Base-by-base conservation (phyloP, 1,140 invertebrate genomes). In the Wasmannia auropunctata region DNA sequence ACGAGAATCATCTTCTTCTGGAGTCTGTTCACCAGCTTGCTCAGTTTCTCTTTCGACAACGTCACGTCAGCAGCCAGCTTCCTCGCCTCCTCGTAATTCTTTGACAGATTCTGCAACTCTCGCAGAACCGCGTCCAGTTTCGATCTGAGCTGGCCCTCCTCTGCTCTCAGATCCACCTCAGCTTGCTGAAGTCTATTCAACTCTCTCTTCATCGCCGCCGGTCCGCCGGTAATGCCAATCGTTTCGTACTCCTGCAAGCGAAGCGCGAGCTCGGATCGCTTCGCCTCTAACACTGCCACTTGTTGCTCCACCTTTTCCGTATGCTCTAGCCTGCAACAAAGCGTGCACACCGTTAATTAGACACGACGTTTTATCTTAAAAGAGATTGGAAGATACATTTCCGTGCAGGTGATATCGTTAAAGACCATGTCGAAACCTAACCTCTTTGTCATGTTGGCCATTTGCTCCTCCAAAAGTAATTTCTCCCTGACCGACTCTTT, bases 1-100 rank as follows among this genome's bases (percentile, higher is more conserved):
- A 98, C 96, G 14, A 97, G 95, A 6, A 96, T 88, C 81, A 96
- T 92, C 91, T 96, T 96, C 49, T 95, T 95, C 63, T 96, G 95
- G 5, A 96, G 84, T 60, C 96, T 94, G 65, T 94, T 95, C 22
- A 96, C 91, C 1, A 96, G 91, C 40, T 95, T 95, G 43, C 93
- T 95, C 40, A 95, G 86, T 86, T 95, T 93, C 31, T 95, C 94
- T 22, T 91, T 91, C 0, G 93, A 93, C 8, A 11, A 86, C 0
- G 92, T 92, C 79, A 92, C 91, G 19, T 95, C 93, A 0, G 87
- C 83, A 3, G 91, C 92, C 11, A 93, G 75, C 77, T 93, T 94
- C 63, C 94, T 95, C 0, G 92, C 88, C 6, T 95, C 93, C 22
- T 95, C 94, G 19, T 91, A 94, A 46, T 94, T 94, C 54, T 91